Percentiles rank a stretch among this genome's conserved stretches.
These are phyloP conservation scores for Bothrops jararaca DNA, from an alignment of 2,113 vertebrate species.

Conservation along the genomic window DNA sequence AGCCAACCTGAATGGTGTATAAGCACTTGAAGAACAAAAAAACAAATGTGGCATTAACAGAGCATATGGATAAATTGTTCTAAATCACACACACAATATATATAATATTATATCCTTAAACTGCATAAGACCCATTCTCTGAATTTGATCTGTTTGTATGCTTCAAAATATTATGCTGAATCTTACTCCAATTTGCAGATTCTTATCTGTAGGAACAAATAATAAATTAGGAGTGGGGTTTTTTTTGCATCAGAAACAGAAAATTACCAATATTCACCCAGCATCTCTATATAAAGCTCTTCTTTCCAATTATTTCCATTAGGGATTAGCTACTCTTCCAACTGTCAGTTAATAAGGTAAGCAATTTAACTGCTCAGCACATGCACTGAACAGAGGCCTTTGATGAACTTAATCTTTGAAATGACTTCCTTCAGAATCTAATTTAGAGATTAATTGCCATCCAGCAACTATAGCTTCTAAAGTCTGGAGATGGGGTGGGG, in stretches of 20 bases:
- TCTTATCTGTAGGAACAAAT: neutral
- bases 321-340: constrained; percentile 41
- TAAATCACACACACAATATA: neutral
- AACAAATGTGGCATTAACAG: neutral
- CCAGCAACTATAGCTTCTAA: constrained; percentile 43
- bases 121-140: neutral
- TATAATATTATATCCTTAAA: neutral
- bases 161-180: neutral
- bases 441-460: constrained; percentile 53
- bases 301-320: neutral
- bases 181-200: neutral
- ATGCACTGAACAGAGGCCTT: constrained; percentile 45
- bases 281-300: neutral
- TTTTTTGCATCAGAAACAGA: neutral
- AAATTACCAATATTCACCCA: neutral
- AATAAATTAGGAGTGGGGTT: no score
- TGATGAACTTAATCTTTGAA: constrained; percentile 55
- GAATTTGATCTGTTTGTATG: neutral
- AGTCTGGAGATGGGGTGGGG: neutral
- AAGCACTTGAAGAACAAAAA: neutral
- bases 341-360: constrained; percentile 49
- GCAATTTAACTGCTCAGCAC: constrained; percentile 34
- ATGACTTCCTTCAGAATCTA: constrained; percentile 46
- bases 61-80: neutral
- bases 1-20: neutral